Evolutionary conservation across 1,140 invertebrate species (phyloP).

Genomic region (Lordiphosa collinella): DNA sequence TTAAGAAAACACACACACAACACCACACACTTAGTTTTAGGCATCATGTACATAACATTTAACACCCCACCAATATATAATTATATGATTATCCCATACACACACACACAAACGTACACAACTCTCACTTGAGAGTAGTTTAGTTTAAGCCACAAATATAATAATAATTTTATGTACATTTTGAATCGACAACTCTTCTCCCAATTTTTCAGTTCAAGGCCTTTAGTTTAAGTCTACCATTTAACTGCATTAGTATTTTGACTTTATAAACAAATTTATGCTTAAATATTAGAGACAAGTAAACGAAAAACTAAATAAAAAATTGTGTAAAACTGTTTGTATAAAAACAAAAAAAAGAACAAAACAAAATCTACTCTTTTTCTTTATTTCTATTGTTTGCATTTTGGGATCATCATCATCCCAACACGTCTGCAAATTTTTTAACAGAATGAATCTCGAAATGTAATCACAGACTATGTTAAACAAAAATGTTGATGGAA

Average conservation of each 20-base stretch:
- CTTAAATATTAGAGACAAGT: conserved; percentile 2
- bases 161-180: conserved; percentile 23
- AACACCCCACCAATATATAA: conserved; percentile 37
- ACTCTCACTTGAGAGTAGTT: conserved; percentile 8
- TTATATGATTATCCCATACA: conserved; percentile 14
- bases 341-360: conserved; percentile 23
- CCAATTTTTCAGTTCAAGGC: too few relatives aligned
- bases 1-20: conserved; percentile 17
- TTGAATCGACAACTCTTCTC: too few relatives aligned
- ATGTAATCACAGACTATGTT: too few relatives aligned
- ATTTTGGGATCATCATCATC: too few relatives aligned
- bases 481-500: too few relatives aligned
- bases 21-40: conserved; percentile 21
- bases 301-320: conserved; percentile 11
- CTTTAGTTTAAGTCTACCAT: conserved; percentile 11
- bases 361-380: too few relatives aligned
- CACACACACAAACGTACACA: conserved; percentile 6
- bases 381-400: too few relatives aligned
- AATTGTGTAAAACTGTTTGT: conserved; percentile 50
- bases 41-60: conserved; percentile 45
- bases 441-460: too few relatives aligned
- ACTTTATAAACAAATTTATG: conserved; percentile 1
- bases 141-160: conserved; percentile 12
- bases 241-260: conserved; percentile 36
- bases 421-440: too few relatives aligned